Base-by-base conservation (phyloP, 2,888 invertebrate genomes). In the Epirrita christyi region DNA sequence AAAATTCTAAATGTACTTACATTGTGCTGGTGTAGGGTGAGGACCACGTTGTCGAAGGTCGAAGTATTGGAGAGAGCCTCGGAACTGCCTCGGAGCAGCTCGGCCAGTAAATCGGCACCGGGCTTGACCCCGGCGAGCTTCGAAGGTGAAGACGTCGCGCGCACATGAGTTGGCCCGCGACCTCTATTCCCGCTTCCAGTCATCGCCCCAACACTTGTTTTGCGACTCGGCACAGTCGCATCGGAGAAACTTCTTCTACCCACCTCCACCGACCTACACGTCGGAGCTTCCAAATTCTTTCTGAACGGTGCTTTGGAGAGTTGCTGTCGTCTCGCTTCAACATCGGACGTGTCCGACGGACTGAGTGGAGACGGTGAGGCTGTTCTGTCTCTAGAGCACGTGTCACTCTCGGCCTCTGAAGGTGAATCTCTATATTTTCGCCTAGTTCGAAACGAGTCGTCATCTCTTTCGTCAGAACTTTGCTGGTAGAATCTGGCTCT, bases 81-180 rank as follows among this genome's bases (percentile, higher is more conserved):
- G 38, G 96, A 96, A 72, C 96, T 96, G 53, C 96, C 96, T 65
- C 95, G 93, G 44, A 97, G 93, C 61, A 97, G 88, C 80, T 96
- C 96, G 42, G 96, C 96, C 59, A 97, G 90, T 59, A 96, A 87
- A 77, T 96, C 96, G 1, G 83, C 85, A 27, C 87, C 88, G 5
- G 90, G 86, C 60, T 87, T 85, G 52, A 89, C 89, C 60, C 94
- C 95, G 73, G 95, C 95, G 65, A 96, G 90, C 81, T 96, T 96
- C 13, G 95, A 96, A 32, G 96, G 96, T 68, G 96, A 96, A 7
- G 96, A 96, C 11, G 96, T 96, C 6, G 96, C 96, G 68, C 96
- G 86, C 67, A 96, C 96, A 82, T 96, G 96, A 21, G 93, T 88
- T 1, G 93, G 91, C 50, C 90, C 93, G 66, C 92, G 91, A 71